phyloP scores from a whole-genome alignment of 2,888 invertebrate species.

The Apeira syringaria region DNA sequence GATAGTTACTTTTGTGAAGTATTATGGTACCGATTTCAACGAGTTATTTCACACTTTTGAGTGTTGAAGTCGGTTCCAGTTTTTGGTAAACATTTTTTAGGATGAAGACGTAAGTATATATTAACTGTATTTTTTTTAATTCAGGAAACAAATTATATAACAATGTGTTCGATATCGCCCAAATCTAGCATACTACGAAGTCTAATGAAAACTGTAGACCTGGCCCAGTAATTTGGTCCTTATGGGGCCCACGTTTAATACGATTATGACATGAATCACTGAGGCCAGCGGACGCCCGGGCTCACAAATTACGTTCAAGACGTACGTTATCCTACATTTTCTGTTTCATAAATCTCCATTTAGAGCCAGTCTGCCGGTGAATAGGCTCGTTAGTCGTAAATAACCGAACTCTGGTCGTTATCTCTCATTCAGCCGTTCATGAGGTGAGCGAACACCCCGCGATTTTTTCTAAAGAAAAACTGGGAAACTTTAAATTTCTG shows the following conservation, averaged over 20 bases:
- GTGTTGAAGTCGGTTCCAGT: no score
- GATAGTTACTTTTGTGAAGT: no score
- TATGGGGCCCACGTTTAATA: conserved; percentile 17
- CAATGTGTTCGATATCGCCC: no score
- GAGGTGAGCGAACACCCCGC: conserved; percentile 42
- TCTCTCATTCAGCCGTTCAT: conserved; percentile 67
- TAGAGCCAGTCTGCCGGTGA: conserved; percentile 64
- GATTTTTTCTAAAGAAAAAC: conserved; percentile 28
- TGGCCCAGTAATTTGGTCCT: background rate
- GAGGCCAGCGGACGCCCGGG: conserved; percentile 18
- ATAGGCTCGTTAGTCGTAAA: conserved; percentile 82
- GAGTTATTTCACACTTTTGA: no score
- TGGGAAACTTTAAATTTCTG: conserved; percentile 49
- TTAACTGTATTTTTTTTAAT: no score
- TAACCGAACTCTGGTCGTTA: conserved; percentile 79
- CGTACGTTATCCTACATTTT: conserved; percentile 71
- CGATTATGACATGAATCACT: conserved; percentile 29
- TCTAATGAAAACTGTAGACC: no score
- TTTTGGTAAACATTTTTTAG: no score
- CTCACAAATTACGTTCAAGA: conserved; percentile 66
- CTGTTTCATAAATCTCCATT: conserved; percentile 80
- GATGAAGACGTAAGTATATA: no score
- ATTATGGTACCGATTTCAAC: no score
- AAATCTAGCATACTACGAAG: no score
- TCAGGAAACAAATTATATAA: no score